Evolutionary conservation across 2,888 invertebrate genomes (phyloP), one percentile per base, ranked within the genome.

Genomic region (Autographa pulchrina): DNA sequence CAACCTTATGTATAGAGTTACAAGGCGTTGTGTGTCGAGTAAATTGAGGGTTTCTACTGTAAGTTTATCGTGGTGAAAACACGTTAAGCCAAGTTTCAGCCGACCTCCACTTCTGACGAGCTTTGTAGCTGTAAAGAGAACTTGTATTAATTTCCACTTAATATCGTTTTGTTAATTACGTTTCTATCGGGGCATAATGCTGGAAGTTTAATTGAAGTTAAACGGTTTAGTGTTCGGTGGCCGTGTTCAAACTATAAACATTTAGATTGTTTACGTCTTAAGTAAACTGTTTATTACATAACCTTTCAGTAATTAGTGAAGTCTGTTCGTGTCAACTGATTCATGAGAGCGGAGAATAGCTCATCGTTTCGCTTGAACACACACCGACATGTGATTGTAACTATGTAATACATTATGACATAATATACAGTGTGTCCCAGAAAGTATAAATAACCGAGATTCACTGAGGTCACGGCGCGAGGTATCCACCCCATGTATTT

Each of bases 41-140:
- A 38, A 78, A 61, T 68, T 61, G 20, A 7, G 11, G 16, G 31
- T 41, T 65, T 62, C n/a, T 62, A 68, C 62, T 58, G 70, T 61
- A 35, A 41, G 60, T 72, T 74, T 82, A 82, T 74, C 48, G 72
- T 86, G 77, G 89, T 81, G 61, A 68, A 77, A 83, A 77, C 85
- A 87, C 81, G 88, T 87, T 89, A 87, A 89, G 86, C 88, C 84
- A 90, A 91, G 91, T 91, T 92, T 89, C 83, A 88, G 88, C 82
- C 86, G 89, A 86, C 87, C 89, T 85, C 86, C 86, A 84, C 78
- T 84, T 86, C 85, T 90, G 90, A 90, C 86, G 89, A 90, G 88
- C 87, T 90, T 87, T 85, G 81, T 80, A 70, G 83, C 84, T 85
- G 83, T 86, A 88, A 86, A 88, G 86, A 84, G 86, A 88, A 85